Percentiles rank a stretch among this genome's conserved stretches.
These are phyloP conservation scores for Tryphoninae sp. DNA, from an alignment of 2,888 invertebrate species.

Conservation along the genomic window DNA sequence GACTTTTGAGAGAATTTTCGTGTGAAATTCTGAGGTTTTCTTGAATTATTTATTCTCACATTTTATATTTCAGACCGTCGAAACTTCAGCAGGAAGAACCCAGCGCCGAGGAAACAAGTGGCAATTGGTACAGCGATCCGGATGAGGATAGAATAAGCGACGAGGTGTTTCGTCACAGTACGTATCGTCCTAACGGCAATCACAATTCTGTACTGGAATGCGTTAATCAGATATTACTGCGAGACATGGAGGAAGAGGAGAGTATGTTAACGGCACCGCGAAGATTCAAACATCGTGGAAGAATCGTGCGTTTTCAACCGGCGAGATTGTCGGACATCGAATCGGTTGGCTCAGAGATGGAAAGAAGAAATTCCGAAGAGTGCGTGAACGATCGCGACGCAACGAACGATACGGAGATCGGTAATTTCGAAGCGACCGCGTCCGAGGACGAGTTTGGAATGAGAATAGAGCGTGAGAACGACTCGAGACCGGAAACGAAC, in stretches of 20 bases:
- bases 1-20: neutral
- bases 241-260: conserved; percentile 85
- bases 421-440: conserved; percentile 70
- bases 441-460: conserved; percentile 78
- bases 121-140: conserved; percentile 92
- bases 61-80: conserved; percentile 63
- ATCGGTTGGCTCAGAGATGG: conserved; percentile 80
- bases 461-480: conserved; percentile 65
- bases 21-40: neutral
- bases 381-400: conserved; percentile 62
- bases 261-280: conserved; percentile 77
- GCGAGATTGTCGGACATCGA: conserved; percentile 79
- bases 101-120: conserved; percentile 83
- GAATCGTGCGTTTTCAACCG: conserved; percentile 78
- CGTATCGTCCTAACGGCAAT: conserved; percentile 84
- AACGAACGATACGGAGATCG: conserved; percentile 59
- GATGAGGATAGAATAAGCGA: conserved; percentile 88
- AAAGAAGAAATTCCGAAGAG: conserved; percentile 79
- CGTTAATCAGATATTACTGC: conserved; percentile 91
- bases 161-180: conserved; percentile 77
- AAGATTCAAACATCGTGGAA: conserved; percentile 78
- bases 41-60: neutral
- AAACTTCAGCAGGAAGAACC: conserved; percentile 71
- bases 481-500: conserved; percentile 44
- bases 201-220: conserved; percentile 93